These are phyloP conservation scores for Sarcophaga subvicina DNA, from an alignment of 2,888 invertebrate species.

Conservation along the genomic window DNA sequence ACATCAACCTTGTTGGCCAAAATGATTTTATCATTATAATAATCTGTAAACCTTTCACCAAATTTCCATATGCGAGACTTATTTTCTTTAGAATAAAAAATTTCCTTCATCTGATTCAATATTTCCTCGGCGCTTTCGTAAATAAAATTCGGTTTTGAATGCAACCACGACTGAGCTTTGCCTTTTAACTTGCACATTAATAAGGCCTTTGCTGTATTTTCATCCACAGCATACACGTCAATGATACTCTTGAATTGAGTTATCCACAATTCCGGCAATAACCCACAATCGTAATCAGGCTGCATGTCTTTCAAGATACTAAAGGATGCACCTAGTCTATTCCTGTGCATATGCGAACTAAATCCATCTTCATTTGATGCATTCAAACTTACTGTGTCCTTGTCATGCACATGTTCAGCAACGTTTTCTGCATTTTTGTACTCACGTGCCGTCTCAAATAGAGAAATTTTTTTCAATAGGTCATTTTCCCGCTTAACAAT, in stretches of 20 bases:
- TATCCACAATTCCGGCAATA: slow-evolving; percentile 24
- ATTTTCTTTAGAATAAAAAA: slow-evolving; percentile 33
- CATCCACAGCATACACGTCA: not conserved
- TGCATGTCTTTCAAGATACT: slow-evolving; percentile 22
- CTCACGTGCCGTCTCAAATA: not conserved
- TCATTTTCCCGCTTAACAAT: slow-evolving; percentile 20
- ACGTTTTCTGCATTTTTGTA: too few species aligned
- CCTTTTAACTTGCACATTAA: slow-evolving; percentile 46
- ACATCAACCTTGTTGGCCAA: slow-evolving; percentile 35
- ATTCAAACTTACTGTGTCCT: too few species aligned
- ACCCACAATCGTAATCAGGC: slow-evolving; percentile 22
- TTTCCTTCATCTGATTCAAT: slow-evolving; percentile 10
- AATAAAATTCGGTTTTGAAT: slow-evolving; percentile 44
- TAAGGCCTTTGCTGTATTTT: slow-evolving; percentile 1
- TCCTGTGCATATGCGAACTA: too few species aligned
- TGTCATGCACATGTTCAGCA: too few species aligned
- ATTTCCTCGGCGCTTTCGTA: not conserved
- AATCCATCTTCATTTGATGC: not conserved
- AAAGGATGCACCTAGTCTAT: not conserved
- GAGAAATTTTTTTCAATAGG: slow-evolving; percentile 21
- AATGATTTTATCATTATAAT: slow-evolving; percentile 50
- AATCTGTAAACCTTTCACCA: slow-evolving; percentile 30
- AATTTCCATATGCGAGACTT: slow-evolving; percentile 40
- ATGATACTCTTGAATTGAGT: slow-evolving; percentile 14
- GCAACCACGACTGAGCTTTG: slow-evolving; percentile 49